A percentile compares a stretch with the other conserved stretches of the same genome.
Evolutionary conservation across 2,113 vertebrate genomes (phyloP).

Genomic region (Poeciliopsis prolifica): DNA sequence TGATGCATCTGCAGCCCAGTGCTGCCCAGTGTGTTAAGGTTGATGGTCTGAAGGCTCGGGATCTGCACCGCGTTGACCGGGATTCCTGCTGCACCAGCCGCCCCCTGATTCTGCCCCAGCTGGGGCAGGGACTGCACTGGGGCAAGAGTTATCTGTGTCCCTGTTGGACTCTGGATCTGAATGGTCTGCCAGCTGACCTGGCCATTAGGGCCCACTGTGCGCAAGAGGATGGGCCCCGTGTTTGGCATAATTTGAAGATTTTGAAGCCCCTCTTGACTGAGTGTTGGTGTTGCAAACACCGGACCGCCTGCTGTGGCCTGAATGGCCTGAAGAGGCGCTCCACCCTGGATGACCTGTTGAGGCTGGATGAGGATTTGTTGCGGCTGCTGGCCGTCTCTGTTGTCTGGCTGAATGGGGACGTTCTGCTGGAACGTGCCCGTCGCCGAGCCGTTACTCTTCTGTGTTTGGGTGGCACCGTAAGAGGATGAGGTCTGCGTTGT

Average conservation of each 20-base stretch:
- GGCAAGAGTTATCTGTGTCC: slow-evolving; percentile 93
- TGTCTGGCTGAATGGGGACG: slow-evolving; percentile 74
- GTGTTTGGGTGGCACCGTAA: slow-evolving; percentile 68
- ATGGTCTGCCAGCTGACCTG: slow-evolving; percentile 98
- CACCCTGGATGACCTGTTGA: slow-evolving; percentile 88
- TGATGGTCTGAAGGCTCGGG: slow-evolving; percentile 96
- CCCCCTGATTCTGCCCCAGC: slow-evolving; percentile 84
- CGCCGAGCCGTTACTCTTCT: slow-evolving; percentile 61
- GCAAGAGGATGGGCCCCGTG: slow-evolving; percentile 90
- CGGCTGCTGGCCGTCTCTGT: slow-evolving; percentile 79
- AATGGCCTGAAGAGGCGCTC: slow-evolving; percentile 86
- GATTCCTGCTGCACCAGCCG: slow-evolving; percentile 32
- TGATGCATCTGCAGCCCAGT: slow-evolving; percentile 95
- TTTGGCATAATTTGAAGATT: slow-evolving; percentile 95
- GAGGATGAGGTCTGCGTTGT: slow-evolving; percentile 84
- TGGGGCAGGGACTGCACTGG: slow-evolving; percentile 87
- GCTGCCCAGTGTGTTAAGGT: slow-evolving; percentile 90
- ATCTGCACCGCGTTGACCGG: slow-evolving; percentile 89
- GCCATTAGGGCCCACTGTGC: slow-evolving; percentile 92
- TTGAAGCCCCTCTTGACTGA: slow-evolving; percentile 92
- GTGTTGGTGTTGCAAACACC: slow-evolving; percentile 89
- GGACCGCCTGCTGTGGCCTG: slow-evolving; percentile 86
- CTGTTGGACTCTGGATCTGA: slow-evolving; percentile 92
- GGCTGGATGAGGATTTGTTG: slow-evolving; percentile 84
- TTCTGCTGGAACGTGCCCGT: slow-evolving; percentile 72